These are phyloP conservation scores for Trematocara zebra DNA, from an alignment of 2,113 vertebrate genomes.

Conservation along the genomic window DNA sequence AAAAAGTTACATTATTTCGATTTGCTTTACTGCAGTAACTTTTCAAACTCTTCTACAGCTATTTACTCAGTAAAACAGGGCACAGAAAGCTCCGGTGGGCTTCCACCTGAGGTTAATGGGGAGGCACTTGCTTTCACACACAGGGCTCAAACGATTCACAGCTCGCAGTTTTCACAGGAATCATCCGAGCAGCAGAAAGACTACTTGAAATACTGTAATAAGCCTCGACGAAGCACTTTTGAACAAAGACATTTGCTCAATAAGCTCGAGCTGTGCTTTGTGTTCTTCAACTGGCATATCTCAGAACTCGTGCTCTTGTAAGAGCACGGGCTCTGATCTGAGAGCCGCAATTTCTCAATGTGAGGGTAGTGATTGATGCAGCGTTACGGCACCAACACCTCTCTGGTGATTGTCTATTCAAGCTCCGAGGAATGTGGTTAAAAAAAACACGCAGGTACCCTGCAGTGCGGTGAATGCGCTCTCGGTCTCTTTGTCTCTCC, in stretches of 20 bases:
- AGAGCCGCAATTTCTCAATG: conserved; percentile 4
- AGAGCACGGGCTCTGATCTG: neutral
- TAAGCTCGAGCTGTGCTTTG: neutral
- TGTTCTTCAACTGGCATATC: neutral
- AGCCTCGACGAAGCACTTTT: neutral
- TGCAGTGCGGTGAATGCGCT: conserved; percentile 40
- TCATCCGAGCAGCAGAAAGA: neutral
- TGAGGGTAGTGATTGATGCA: conserved; percentile 33
- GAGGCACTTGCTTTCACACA: neutral
- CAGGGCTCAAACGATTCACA: neutral
- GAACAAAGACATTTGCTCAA: neutral
- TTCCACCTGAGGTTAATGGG: neutral
- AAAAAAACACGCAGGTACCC: conserved; percentile 46
- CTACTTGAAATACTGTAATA: neutral
- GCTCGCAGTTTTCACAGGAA: neutral
- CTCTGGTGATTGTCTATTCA: conserved; percentile 42
- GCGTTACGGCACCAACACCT: conserved; percentile 12
- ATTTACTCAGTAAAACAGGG: neutral
- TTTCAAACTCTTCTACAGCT: neutral
- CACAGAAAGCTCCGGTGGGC: neutral
- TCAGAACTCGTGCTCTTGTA: neutral
- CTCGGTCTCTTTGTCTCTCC: conserved; percentile 1
- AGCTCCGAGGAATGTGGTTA: conserved; percentile 40
- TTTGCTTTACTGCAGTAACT: neutral
- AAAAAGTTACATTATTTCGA: neutral